Conservation (phyloP, 2,797 vertebrate species). For the Spizella passerina region DNA sequence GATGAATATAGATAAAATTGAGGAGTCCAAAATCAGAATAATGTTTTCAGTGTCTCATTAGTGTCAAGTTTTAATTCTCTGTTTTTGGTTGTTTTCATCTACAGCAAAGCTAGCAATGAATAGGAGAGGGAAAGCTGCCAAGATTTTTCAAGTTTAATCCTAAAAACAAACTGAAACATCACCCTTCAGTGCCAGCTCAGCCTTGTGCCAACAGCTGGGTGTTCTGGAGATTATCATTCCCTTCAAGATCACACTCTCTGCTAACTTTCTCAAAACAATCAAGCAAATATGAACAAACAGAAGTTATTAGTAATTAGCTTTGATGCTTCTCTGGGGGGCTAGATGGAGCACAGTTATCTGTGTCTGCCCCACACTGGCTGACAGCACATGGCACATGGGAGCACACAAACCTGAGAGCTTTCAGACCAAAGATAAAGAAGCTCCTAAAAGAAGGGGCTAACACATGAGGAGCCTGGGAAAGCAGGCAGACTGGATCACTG, state of each 20-base stretch:
- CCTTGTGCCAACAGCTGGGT: neutral
- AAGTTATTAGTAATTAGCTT: neutral
- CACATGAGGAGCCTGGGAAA: neutral
- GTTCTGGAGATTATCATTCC: constrained; percentile 1
- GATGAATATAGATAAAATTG: neutral
- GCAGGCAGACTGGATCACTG: neutral
- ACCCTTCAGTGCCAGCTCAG: neutral
- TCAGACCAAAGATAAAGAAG: neutral
- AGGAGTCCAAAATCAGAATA: neutral
- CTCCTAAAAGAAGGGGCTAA: neutral
- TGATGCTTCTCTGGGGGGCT: neutral
- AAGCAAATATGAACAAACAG: neutral
- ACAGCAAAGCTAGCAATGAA: neutral
- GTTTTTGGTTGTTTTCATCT: neutral
- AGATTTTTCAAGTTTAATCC: constrained; percentile 13
- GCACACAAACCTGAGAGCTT: neutral
- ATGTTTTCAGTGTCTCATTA: neutral
- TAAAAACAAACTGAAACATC: neutral
- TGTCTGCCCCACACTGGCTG: neutral
- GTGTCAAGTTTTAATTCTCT: neutral
- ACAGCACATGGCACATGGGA: neutral
- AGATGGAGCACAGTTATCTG: neutral
- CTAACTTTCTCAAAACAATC: neutral
- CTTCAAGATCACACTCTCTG: neutral
- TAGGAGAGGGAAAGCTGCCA: neutral